Base-by-base conservation (phyloP, 2,797 vertebrate genomes). In the Sebastes itinus region DNA sequence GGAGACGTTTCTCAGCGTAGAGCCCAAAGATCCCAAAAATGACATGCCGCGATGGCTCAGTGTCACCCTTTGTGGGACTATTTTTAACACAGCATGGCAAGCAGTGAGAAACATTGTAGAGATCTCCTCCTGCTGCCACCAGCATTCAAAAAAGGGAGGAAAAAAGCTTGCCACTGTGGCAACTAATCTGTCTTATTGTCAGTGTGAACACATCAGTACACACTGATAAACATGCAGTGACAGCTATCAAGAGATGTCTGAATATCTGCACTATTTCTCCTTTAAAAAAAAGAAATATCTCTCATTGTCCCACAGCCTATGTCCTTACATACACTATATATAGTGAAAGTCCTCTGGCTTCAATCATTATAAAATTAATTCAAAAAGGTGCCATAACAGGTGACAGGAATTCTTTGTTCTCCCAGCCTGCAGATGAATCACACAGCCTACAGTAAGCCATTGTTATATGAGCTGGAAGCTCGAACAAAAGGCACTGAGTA, bases 101-200 rank as follows among this genome's bases (percentile, higher is more conserved):
- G 66, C 38, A 54, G 76, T 63, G 77, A 72, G 28, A 86, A 80
- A 83, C 66, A 60, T 38, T 42, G 67, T 52, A 63, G 75, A 63
- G 59, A 81, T 86, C 66, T 77, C 71, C 66, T 80, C 69, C 83
- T 76, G 27, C 58, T 78, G 74, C 80, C 75, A 30, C 22, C 68
- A 69, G 63, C 74, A 49, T 77, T 62, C 4, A 62, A 33, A 56
- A 38, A 80, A 70, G 32, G 55, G 56, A 58, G n/a, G 22, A 59
- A 55, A 71, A 74, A 76, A 60, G 42, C 6, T 35, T 56, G 60
- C 52, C 35, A 67, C 54, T 22, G 66, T 64, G 75, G 65, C 59
- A 73, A 68, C 73, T 85, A 85, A 85, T 82, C 64, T 82, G 75
- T 84, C 65, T 84, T 68, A 89, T 67, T 85, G 84, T 88, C 90